phyloP scores from a whole-genome alignment of 1,140 invertebrate genomes.

The Saxidomus purpurata region DNA sequence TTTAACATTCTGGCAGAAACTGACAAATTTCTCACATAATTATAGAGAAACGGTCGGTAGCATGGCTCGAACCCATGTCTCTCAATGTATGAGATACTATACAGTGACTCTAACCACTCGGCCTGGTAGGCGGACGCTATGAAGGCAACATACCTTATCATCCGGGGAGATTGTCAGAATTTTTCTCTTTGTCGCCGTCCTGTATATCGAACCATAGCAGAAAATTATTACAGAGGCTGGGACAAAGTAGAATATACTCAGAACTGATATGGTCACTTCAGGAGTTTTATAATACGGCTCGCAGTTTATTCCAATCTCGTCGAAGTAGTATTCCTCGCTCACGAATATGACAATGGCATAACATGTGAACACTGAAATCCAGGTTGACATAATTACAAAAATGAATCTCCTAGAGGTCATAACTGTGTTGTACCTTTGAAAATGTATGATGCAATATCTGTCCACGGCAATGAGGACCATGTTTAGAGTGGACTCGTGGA shows the following conservation, averaged over 20 bases:
- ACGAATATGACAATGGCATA: slow-evolving; percentile 66
- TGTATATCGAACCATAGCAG: slow-evolving; percentile 64
- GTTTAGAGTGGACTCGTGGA: slow-evolving; percentile 98
- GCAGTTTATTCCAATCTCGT: slow-evolving; percentile 70
- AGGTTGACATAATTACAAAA: slow-evolving; percentile 51
- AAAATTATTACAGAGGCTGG: slow-evolving; percentile 63
- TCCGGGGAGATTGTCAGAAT: slow-evolving; percentile 40
- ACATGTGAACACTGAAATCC: slow-evolving; percentile 65
- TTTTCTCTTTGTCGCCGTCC: slow-evolving; percentile 51
- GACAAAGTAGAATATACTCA: slow-evolving; percentile 69
- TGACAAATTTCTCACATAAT: no score
- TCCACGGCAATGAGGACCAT: slow-evolving; percentile 98
- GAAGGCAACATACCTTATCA: slow-evolving; percentile 68
- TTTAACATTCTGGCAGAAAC: no score
- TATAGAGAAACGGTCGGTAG: no score
- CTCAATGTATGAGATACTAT: no score
- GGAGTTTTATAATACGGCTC: slow-evolving; percentile 67
- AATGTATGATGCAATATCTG: slow-evolving; percentile 97
- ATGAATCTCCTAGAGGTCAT: slow-evolving; percentile 64
- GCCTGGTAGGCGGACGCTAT: no score
- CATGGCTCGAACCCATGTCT: no score
- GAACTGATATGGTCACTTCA: slow-evolving; percentile 55
- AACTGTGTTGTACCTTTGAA: slow-evolving; percentile 88
- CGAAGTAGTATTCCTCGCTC: slow-evolving; percentile 67
- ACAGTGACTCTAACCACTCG: no score